Conservation (phyloP, 2,888 invertebrate species). For the Andrena marginata region DNA sequence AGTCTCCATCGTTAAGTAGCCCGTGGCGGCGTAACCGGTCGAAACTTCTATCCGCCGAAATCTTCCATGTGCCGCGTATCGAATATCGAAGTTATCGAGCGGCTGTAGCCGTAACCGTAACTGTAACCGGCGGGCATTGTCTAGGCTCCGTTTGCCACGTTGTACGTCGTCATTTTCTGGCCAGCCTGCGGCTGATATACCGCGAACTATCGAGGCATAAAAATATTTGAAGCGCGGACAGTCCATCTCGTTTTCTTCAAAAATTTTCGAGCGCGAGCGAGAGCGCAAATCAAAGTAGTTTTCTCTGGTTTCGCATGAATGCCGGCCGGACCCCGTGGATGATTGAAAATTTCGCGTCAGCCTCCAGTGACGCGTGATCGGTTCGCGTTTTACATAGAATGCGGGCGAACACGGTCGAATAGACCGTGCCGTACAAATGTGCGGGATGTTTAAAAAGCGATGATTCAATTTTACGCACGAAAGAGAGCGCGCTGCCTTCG, state of each 20-base stretch:
- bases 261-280: background rate
- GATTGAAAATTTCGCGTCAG: slow-evolving; percentile 27
- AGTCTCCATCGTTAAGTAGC: slow-evolving; percentile 82
- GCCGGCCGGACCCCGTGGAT: background rate
- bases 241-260: background rate
- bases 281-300: background rate
- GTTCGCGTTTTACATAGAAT: slow-evolving; percentile 53
- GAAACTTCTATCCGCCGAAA: slow-evolving; percentile 51
- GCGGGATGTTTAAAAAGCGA: slow-evolving; percentile 72
- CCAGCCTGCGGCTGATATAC: slow-evolving; percentile 28
- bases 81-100: slow-evolving; percentile 60
- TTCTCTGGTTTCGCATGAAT: background rate
- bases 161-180: slow-evolving; percentile 40
- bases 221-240: background rate
- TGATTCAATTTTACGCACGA: slow-evolving; percentile 74
- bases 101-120: slow-evolving; percentile 49
- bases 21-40: slow-evolving; percentile 53
- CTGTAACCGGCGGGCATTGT: slow-evolving; percentile 73
- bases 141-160: slow-evolving; percentile 67
- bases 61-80: slow-evolving; percentile 45
- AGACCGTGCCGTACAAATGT: slow-evolving; percentile 62
- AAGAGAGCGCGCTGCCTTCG: slow-evolving; percentile 68
- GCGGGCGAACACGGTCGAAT: slow-evolving; percentile 42
- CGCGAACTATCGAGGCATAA: slow-evolving; percentile 24
- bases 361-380: slow-evolving; percentile 13